A percentile compares a stretch with the other conserved stretches of the same genome.
phyloP scores from a whole-genome alignment of 2,797 vertebrate species.

The Lepidocolaptes lacrymiger region DNA sequence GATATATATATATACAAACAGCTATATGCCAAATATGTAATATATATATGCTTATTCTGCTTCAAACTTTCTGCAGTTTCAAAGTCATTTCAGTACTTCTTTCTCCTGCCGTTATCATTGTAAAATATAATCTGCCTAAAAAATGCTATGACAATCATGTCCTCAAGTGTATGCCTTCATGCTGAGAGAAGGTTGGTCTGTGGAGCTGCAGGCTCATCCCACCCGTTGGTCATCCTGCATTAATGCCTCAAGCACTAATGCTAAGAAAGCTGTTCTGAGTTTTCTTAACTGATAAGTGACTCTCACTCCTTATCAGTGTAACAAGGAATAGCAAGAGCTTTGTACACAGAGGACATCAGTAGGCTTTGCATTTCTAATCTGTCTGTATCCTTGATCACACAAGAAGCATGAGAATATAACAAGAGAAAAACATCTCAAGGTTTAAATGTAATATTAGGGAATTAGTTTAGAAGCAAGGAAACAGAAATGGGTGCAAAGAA shows the following conservation, averaged over 20 bases:
- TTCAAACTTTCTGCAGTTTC: background rate
- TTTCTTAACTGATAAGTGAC: slow-evolving; percentile 2
- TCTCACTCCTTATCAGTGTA: background rate
- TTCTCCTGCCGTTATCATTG: background rate
- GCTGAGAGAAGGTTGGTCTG: background rate
- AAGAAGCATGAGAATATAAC: background rate
- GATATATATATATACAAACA: background rate
- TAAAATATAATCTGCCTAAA: background rate
- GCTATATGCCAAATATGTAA: background rate
- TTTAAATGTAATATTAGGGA: background rate
- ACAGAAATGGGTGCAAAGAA: background rate
- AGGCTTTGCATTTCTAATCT: slow-evolving; percentile 26
- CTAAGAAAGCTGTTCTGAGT: slow-evolving; percentile 15
- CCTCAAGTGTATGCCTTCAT: background rate
- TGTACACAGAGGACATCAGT: slow-evolving; percentile 23
- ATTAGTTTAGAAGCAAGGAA: background rate
- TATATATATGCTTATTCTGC: background rate
- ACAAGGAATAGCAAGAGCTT: slow-evolving; percentile 13
- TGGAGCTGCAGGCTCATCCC: background rate
- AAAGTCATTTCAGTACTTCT: background rate
- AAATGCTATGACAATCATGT: background rate
- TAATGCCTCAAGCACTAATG: slow-evolving; percentile 28
- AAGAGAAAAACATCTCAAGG: background rate
- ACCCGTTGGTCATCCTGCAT: slow-evolving; percentile 22
- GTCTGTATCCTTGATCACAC: background rate